Evolutionary conservation across 2,113 vertebrate genomes (phyloP).

Genomic region (Taxidea taxus): DNA sequence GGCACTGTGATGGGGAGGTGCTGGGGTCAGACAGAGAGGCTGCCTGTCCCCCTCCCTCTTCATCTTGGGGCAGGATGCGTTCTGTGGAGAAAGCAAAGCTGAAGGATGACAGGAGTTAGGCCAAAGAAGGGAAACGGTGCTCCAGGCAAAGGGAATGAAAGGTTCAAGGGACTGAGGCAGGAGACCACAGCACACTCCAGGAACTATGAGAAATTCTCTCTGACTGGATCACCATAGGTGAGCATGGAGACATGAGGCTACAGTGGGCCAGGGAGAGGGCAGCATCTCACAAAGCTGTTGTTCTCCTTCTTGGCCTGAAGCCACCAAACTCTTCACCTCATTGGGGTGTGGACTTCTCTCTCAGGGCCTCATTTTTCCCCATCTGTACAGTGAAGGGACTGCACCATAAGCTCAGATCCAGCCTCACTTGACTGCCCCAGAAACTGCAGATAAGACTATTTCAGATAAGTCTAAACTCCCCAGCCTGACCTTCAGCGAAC

Average conservation of each 20-base stretch:
- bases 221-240: background rate
- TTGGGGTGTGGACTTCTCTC: background rate
- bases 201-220: background rate
- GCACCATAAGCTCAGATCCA: background rate
- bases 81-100: background rate
- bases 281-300: background rate
- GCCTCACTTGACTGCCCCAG: background rate
- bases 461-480: background rate
- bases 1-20: accelerated
- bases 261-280: background rate
- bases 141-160: background rate
- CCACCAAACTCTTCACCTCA: background rate
- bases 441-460: background rate
- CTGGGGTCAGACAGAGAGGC: background rate
- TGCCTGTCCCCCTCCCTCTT: background rate
- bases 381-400: background rate
- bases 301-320: background rate
- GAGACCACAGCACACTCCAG: background rate
- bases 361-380: constrained; percentile 32
- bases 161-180: background rate
- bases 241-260: background rate
- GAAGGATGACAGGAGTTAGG: background rate
- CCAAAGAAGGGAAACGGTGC: background rate
- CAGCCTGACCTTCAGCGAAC: background rate
- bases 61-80: background rate